Percentiles rank a stretch among this genome's conserved stretches.
These are phyloP conservation scores for Exephanes ischioxanthus DNA, from an alignment of 2,888 invertebrate species.

Conservation along the genomic window DNA sequence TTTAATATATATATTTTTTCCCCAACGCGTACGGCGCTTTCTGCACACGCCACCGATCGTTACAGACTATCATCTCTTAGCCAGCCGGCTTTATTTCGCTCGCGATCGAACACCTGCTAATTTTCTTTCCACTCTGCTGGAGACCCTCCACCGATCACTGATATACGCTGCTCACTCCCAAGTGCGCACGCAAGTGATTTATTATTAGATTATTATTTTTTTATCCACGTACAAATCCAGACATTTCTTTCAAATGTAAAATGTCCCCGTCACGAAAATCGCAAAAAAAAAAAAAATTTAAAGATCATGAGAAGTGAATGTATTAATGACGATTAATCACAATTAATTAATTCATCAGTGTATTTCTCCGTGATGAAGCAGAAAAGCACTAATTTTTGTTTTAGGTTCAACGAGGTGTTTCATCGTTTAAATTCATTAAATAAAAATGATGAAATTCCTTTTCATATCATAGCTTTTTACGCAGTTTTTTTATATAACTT, in stretches of 20 bases:
- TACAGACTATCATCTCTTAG: not conserved
- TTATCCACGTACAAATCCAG: not conserved
- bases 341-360: not conserved
- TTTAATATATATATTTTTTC: not conserved
- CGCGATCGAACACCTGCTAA: slow-evolving; percentile 43
- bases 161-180: not conserved
- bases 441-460: not conserved
- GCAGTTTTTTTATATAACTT: not conserved
- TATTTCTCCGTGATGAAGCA: not conserved
- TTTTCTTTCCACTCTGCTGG: slow-evolving; percentile 1
- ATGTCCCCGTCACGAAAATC: not conserved
- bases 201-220: not conserved
- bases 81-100: slow-evolving; percentile 23
- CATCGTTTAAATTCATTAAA: not conserved
- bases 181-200: not conserved
- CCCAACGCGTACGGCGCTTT: not conserved
- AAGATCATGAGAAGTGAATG: not conserved
- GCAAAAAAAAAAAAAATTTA: not conserved
- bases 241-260: not conserved
- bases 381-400: not conserved
- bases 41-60: not conserved
- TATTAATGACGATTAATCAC: not conserved
- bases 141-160: not conserved
- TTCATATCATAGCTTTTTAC: not conserved
- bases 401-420: not conserved